phyloP scores from a whole-genome alignment of 2,113 vertebrate species.

The Dicentrarchus labrax region DNA sequence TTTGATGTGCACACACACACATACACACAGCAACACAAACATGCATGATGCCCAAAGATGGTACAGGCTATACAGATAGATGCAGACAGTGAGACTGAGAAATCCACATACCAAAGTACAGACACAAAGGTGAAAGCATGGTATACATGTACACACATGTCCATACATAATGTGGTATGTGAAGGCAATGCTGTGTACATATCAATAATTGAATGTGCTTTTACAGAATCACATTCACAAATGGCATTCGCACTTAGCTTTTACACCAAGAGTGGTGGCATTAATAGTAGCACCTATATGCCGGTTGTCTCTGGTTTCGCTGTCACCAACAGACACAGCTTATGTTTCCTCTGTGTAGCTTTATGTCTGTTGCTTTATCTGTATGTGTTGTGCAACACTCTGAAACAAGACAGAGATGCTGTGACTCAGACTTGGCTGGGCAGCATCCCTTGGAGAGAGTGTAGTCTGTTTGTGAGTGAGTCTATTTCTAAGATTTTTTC shows the following conservation, averaged over 20 bases:
- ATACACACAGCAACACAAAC: not conserved
- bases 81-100: conserved; percentile 16
- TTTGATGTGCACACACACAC: not conserved
- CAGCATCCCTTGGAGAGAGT: conserved; percentile 16
- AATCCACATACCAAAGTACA: conserved; percentile 20
- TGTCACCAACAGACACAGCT: conserved; percentile 15
- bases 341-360: conserved; percentile 22
- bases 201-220: not conserved
- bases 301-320: not conserved
- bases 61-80: conserved; percentile 16
- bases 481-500: conserved; percentile 27
- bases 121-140: conserved; percentile 7
- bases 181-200: not conserved
- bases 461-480: conserved; percentile 36
- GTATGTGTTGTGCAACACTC: conserved; percentile 32
- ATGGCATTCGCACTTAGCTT: not conserved
- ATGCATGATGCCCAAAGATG: conserved; percentile 1
- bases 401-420: conserved; percentile 38
- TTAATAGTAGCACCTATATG: conserved; percentile 7
- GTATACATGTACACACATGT: conserved; percentile 9
- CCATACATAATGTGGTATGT: not conserved
- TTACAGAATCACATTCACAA: not conserved
- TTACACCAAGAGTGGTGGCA: not conserved
- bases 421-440: conserved; percentile 42
- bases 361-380: conserved; percentile 27